These are phyloP conservation scores for Mellilla xanthometata DNA, from an alignment of 2,888 invertebrate species.

Conservation along the genomic window DNA sequence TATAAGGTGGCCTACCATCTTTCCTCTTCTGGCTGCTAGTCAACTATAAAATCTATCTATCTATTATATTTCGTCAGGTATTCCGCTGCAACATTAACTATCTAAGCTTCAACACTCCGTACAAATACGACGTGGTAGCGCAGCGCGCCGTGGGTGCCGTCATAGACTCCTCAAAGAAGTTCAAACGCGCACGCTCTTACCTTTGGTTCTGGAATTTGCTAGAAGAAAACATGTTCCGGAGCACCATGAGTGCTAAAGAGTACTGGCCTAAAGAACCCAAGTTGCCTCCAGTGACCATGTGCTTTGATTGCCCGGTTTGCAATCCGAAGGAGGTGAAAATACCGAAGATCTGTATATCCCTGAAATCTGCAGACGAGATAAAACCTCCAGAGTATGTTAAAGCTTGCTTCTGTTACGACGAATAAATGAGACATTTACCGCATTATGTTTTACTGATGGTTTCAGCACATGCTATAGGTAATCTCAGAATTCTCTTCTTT, in stretches of 20 bases:
- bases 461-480: too few relatives aligned
- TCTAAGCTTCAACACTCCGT: constrained; percentile 54
- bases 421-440: too few relatives aligned
- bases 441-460: too few relatives aligned
- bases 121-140: constrained; percentile 51
- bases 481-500: too few relatives aligned
- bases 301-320: constrained; percentile 40
- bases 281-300: constrained; percentile 17
- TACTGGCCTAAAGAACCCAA: constrained; percentile 44
- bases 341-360: too few relatives aligned
- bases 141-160: constrained; percentile 57
- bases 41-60: constrained; percentile 62
- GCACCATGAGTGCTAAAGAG: constrained; percentile 45
- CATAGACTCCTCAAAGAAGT: constrained; percentile 43
- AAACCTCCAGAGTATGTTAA: too few relatives aligned
- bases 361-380: too few relatives aligned
- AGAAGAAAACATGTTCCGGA: constrained; percentile 48
- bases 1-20: background rate
- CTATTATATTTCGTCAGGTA: constrained; percentile 40
- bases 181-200: constrained; percentile 49
- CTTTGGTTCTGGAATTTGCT: constrained; percentile 55
- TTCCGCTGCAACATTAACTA: constrained; percentile 67
- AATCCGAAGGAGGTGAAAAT: constrained; percentile 25
- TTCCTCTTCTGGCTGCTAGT: constrained; percentile 50
- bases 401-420: too few relatives aligned